These are phyloP conservation scores for Cephus nigrinus DNA, from an alignment of 2,888 invertebrate genomes.

Conservation along the genomic window DNA sequence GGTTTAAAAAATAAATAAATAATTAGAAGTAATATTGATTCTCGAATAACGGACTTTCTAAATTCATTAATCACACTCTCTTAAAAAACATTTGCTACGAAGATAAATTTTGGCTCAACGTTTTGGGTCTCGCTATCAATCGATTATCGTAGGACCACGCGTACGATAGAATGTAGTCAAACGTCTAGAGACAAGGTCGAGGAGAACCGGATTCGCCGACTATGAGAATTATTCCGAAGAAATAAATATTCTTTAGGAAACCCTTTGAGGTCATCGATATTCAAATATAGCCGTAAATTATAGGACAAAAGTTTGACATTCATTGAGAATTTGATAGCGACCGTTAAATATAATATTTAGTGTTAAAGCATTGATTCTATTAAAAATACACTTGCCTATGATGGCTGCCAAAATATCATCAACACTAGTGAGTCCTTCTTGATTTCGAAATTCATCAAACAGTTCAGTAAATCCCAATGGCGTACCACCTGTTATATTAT, in stretches of 20 bases:
- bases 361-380: background rate
- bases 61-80: background rate
- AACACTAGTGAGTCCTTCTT: conserved; percentile 88
- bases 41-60: background rate
- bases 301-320: background rate
- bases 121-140: background rate
- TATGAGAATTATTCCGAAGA: background rate
- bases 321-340: background rate
- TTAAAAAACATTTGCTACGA: background rate
- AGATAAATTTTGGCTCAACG: background rate
- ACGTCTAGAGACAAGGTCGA: background rate
- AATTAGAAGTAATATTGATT: background rate
- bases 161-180: background rate
- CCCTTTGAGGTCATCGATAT: background rate
- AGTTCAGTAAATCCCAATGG: conserved; percentile 88
- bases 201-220: background rate
- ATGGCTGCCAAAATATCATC: conserved; percentile 90
- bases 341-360: no score
- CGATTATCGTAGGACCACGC: background rate
- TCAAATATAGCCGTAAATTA: background rate
- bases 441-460: conserved; percentile 87
- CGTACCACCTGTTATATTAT: conserved; percentile 74
- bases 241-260: background rate
- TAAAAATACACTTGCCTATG: conserved; percentile 66
- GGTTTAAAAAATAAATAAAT: background rate